These are phyloP conservation scores for Spatulosminthurus flaviceps DNA, from an alignment of 2,888 invertebrate species.

Conservation along the genomic window DNA sequence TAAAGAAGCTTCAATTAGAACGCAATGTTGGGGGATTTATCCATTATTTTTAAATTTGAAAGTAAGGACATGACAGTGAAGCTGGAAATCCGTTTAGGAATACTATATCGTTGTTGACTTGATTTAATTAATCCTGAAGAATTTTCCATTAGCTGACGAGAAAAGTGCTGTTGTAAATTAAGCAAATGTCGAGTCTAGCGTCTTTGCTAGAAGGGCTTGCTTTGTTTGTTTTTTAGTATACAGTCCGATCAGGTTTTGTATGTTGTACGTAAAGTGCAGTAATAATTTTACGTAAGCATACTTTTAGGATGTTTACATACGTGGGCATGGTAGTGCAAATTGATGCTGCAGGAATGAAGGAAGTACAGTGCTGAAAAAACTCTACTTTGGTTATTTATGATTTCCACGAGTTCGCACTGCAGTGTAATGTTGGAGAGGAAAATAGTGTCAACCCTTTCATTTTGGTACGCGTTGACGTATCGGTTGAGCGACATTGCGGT, in stretches of 20 bases:
- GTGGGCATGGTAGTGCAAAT: neutral
- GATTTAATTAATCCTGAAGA: neutral
- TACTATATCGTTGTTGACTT: neutral
- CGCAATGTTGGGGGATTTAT: too few species aligned
- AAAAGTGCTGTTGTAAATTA: slow-evolving; percentile 4
- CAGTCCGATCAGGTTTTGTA: too few species aligned
- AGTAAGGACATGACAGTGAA: too few species aligned
- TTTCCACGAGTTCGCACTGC: neutral
- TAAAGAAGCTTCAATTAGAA: too few species aligned
- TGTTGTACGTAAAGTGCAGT: too few species aligned
- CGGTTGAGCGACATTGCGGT: slow-evolving; percentile 1
- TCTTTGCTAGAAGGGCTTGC: too few species aligned
- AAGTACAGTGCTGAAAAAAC: neutral
- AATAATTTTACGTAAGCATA: too few species aligned
- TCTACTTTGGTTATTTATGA: slow-evolving; percentile 9
- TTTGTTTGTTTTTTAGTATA: too few species aligned
- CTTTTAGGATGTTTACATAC: neutral
- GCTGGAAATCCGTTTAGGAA: too few species aligned
- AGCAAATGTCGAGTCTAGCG: neutral
- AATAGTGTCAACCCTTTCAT: slow-evolving; percentile 8
- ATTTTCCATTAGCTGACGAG: neutral
- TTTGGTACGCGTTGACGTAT: neutral
- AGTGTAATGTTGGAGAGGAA: neutral
- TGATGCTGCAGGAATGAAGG: neutral
- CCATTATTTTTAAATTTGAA: too few species aligned